Evolutionary conservation across 2,113 vertebrate genomes (phyloP).

Genomic region (Crotalus helleri): DNA sequence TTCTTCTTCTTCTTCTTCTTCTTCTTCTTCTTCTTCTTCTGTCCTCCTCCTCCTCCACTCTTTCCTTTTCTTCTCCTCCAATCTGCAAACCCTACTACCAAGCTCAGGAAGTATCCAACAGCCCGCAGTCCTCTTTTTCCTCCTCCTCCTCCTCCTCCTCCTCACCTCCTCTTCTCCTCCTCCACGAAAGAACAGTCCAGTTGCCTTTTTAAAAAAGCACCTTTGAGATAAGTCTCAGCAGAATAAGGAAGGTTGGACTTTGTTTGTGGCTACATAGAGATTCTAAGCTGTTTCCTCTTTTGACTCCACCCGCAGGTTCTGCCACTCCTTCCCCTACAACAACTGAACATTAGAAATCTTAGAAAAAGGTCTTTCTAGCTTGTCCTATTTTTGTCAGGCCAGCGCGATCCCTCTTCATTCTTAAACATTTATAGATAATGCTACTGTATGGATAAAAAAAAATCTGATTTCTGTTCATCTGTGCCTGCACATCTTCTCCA

Average conservation of each 20-base stretch:
- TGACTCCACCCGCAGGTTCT: neutral
- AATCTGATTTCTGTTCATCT: neutral
- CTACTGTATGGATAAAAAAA: no score
- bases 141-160: no score
- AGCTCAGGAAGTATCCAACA: no score
- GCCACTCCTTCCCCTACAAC: neutral
- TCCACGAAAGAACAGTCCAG: no score
- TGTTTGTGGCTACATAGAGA: neutral
- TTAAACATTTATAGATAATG: neutral
- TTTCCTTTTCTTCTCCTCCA: no score
- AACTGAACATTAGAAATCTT: neutral
- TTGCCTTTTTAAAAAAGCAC: neutral
- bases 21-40: no score
- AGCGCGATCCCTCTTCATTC: neutral
- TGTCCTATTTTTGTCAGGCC: neutral
- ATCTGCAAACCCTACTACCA: no score
- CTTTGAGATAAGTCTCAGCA: neutral
- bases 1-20: no score
- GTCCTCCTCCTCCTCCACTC: no score
- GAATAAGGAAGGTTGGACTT: no score
- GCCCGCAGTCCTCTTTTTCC: no score
- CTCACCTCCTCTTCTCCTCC: no score
- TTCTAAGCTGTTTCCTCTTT: neutral
- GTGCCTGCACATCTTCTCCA: slow-evolving; percentile 13
- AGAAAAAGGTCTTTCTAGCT: neutral